These are phyloP conservation scores for Chaetodon trifasciatus DNA, from an alignment of 2,797 vertebrate species.

Conservation along the genomic window DNA sequence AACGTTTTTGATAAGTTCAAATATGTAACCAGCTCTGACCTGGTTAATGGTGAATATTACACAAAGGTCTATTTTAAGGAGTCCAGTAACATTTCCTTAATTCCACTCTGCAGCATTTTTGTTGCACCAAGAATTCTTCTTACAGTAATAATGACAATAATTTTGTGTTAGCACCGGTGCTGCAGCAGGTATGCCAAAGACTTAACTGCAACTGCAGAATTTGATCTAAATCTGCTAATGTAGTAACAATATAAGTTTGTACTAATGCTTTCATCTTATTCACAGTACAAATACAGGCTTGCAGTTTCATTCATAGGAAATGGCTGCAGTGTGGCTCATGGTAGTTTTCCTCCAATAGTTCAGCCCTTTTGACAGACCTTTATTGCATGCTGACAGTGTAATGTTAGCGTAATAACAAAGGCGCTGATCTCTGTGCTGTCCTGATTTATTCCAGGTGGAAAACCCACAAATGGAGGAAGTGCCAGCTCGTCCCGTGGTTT, in stretches of 20 bases:
- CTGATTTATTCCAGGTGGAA: conserved; percentile 90
- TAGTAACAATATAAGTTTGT: not conserved
- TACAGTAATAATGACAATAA: too few relatives aligned
- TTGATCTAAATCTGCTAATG: not conserved
- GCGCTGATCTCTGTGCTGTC: not conserved
- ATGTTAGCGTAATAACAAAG: not conserved
- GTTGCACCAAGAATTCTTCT: too few relatives aligned
- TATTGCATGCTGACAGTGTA: not conserved
- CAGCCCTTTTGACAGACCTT: too few relatives aligned
- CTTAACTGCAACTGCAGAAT: not conserved
- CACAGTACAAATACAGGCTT: not conserved
- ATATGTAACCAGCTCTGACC: too few relatives aligned
- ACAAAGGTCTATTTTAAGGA: too few relatives aligned
- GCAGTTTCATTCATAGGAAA: not conserved
- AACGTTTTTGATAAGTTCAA: too few relatives aligned
- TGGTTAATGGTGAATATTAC: too few relatives aligned
- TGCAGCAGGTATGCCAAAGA: too few relatives aligned
- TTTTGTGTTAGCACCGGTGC: too few relatives aligned
- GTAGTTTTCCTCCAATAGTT: not conserved
- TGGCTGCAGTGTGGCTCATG: not conserved
- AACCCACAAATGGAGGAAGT: conserved; percentile 97
- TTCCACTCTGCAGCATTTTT: too few relatives aligned
- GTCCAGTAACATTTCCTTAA: too few relatives aligned
- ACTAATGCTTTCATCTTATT: not conserved
- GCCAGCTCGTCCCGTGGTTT: conserved; percentile 95